These are phyloP conservation scores for Nomada hirtipes DNA, from an alignment of 2,888 invertebrate genomes.

Conservation along the genomic window DNA sequence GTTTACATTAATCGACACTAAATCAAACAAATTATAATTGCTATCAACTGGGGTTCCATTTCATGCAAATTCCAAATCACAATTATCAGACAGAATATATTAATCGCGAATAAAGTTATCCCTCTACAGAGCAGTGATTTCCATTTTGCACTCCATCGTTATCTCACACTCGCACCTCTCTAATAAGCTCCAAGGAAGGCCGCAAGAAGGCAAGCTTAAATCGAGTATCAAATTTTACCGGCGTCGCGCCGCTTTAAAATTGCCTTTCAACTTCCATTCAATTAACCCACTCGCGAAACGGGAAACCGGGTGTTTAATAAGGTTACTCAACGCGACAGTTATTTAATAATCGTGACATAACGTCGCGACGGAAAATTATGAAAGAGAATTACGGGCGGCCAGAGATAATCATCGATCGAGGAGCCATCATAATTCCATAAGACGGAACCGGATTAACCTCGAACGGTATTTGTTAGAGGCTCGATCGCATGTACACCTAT, in stretches of 20 bases:
- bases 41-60: too few species aligned
- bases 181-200: not conserved
- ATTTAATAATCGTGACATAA: conserved; percentile 10
- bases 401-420: conserved; percentile 45
- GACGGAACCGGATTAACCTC: conserved; percentile 58
- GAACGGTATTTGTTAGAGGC: conserved; percentile 59
- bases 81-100: too few species aligned
- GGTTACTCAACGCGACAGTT: not conserved
- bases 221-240: not conserved
- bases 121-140: too few species aligned
- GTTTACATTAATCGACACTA: too few species aligned
- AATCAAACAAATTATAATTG: too few species aligned
- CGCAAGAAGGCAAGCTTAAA: not conserved
- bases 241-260: not conserved
- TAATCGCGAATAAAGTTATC: too few species aligned
- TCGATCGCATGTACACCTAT: conserved; percentile 44
- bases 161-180: too few species aligned
- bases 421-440: conserved; percentile 34
- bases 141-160: too few species aligned
- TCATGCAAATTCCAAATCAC: too few species aligned
- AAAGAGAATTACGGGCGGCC: conserved; percentile 39
- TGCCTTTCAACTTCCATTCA: conserved; percentile 14
- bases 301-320: not conserved
- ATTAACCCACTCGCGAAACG: not conserved
- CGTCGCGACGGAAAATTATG: conserved; percentile 33